A percentile compares a stretch with the other conserved stretches of the same genome.
These are phyloP conservation scores for Anagyrus pseudococci DNA, from an alignment of 2,888 invertebrate genomes.

Conservation along the genomic window DNA sequence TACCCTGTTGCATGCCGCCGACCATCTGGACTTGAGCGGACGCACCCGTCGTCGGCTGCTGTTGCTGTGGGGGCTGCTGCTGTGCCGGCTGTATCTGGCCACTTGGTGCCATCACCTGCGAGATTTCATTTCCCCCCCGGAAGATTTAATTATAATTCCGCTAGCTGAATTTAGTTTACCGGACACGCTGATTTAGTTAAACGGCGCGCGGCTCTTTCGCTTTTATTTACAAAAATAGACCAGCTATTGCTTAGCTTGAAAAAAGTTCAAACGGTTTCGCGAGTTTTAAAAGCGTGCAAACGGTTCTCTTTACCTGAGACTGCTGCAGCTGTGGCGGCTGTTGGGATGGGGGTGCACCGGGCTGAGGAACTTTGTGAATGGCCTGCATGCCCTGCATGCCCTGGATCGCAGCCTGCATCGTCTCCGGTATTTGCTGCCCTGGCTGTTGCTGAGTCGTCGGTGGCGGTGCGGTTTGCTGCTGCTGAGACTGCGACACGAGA, in stretches of 20 bases:
- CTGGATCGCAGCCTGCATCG: slow-evolving; percentile 50
- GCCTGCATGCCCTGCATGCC: slow-evolving; percentile 55
- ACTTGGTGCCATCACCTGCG: slow-evolving; percentile 52
- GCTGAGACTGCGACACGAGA: slow-evolving; percentile 51
- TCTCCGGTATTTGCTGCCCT: slow-evolving; percentile 52
- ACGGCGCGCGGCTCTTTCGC: too few species aligned
- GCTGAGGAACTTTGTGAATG: slow-evolving; percentile 59
- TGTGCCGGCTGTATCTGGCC: slow-evolving; percentile 64
- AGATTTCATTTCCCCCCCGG: too few species aligned
- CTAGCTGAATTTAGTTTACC: not conserved
- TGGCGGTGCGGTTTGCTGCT: slow-evolving; percentile 58
- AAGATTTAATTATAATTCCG: not conserved
- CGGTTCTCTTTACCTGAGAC: slow-evolving; percentile 47
- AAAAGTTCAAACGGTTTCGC: not conserved
- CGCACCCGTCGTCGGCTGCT: slow-evolving; percentile 37
- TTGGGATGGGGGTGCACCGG: slow-evolving; percentile 52
- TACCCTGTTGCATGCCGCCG: slow-evolving; percentile 42
- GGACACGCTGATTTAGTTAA: too few species aligned
- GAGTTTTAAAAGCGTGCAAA: not conserved
- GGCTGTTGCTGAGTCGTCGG: slow-evolving; percentile 36
- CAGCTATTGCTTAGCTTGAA: not conserved
- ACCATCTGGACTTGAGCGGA: slow-evolving; percentile 52
- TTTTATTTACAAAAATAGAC: too few species aligned
- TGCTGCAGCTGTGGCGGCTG: slow-evolving; percentile 47
- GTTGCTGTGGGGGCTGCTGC: slow-evolving; percentile 61